Conservation (phyloP, 2,888 invertebrate species). For the Drosophila leonis region DNA sequence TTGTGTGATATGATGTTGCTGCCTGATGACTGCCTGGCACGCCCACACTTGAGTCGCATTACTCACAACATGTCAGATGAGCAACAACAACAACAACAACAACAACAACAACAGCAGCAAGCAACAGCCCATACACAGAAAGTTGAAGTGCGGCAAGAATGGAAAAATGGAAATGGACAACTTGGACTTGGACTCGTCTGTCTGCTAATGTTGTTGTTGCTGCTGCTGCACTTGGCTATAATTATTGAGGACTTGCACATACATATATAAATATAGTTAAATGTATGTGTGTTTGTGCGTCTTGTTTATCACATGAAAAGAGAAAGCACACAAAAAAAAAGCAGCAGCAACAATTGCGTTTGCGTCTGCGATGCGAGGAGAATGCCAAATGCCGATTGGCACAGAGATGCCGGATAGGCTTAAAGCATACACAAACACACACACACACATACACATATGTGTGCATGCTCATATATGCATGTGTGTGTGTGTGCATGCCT, state of each 20-base stretch:
- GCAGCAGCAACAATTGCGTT: conserved; percentile 34
- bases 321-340: conserved; percentile 52
- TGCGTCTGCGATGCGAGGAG: conserved; percentile 39
- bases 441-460: neutral
- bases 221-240: conserved; percentile 60
- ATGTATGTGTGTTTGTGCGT: conserved; percentile 1
- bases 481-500: conserved; percentile 11
- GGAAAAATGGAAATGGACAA: conserved; percentile 43
- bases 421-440: conserved; percentile 6
- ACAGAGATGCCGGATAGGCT: conserved; percentile 53
- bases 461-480: neutral
- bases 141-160: conserved; percentile 45
- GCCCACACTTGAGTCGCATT: conserved; percentile 55
- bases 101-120: conserved; percentile 7
- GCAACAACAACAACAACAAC: conserved; percentile 15
- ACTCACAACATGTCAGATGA: conserved; percentile 41
- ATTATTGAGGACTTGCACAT: conserved; percentile 52
- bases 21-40: conserved; percentile 46
- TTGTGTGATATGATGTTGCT: conserved; percentile 47
- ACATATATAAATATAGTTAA: neutral
- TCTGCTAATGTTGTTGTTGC: conserved; percentile 15
- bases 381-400: conserved; percentile 59
- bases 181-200: conserved; percentile 37
- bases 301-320: conserved; percentile 52
- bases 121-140: conserved; percentile 31